Evolutionary conservation across 2,797 vertebrate genomes (phyloP).

Genomic region (Schizothorax lantsangensis): DNA sequence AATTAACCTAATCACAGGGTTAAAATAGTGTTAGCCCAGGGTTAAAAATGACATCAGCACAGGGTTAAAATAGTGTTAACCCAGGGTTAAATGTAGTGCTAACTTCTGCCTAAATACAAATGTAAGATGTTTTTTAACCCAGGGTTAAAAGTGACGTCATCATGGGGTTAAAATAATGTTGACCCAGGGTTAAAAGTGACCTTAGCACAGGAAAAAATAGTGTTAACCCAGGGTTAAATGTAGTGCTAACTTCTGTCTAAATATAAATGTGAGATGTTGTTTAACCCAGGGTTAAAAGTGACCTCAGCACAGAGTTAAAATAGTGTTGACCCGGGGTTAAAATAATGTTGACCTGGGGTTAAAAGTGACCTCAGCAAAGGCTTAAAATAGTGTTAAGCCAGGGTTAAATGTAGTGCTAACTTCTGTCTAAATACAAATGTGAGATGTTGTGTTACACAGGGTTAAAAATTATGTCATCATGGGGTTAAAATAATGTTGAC

Average conservation of each 20-base stretch:
- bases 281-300: background rate
- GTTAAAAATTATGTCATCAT: background rate
- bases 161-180: slow-evolving; percentile 27
- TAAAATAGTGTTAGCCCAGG: background rate
- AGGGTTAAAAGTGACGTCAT: background rate
- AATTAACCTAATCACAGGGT: background rate
- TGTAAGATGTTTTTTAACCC: background rate
- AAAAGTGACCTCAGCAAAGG: background rate
- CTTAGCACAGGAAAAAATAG: background rate
- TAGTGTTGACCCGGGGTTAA: background rate
- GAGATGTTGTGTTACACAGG: background rate
- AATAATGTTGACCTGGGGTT: background rate
- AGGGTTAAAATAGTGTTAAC: background rate
- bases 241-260: background rate
- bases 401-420: background rate
- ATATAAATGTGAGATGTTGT: background rate
- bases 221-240: background rate
- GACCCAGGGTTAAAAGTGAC: background rate
- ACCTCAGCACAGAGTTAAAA: background rate
- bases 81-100: background rate
- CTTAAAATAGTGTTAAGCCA: background rate
- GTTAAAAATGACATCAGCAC: background rate
- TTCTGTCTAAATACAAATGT: background rate
- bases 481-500: slow-evolving; percentile 22
- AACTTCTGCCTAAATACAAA: background rate